Conservation (phyloP, 35 echinoderm and acorn worm genomes). For the Strongylocentrotus purpuratus region DNA sequence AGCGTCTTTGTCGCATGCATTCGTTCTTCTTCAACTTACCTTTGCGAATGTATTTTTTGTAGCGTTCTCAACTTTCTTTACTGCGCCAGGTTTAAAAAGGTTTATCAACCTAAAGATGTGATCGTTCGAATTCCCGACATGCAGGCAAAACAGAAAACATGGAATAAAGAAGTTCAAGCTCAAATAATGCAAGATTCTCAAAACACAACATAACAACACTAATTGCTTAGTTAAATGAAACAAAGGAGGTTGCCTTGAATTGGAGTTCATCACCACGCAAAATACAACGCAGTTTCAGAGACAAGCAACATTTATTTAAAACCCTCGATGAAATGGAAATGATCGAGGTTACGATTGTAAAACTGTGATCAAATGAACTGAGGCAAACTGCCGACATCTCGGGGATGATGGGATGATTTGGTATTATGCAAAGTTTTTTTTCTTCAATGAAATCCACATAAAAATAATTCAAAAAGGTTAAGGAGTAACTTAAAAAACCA, state of each 20-base stretch:
- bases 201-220: neutral
- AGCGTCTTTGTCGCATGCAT: neutral
- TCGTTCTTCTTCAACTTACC: constrained; percentile 1
- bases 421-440: too few species aligned
- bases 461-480: too few species aligned
- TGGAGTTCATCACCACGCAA: neutral
- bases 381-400: neutral
- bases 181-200: neutral
- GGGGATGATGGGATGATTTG: too few species aligned
- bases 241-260: neutral
- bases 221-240: neutral
- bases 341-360: neutral
- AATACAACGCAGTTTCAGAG: neutral
- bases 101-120: constrained; percentile 45
- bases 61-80: constrained; percentile 38
- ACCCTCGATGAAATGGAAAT: neutral
- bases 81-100: constrained; percentile 33
- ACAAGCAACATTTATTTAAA: neutral
- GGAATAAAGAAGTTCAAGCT: constrained; percentile 7
- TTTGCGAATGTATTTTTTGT: constrained; percentile 42
- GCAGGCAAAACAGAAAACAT: constrained; percentile 2
- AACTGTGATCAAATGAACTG: neutral
- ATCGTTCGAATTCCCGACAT: neutral
- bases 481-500: too few species aligned
- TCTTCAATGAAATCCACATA: too few species aligned